These are phyloP conservation scores for Acanthaster planci DNA, from an alignment of 35 echinoderm and acorn worm genomes.

Conservation along the genomic window DNA sequence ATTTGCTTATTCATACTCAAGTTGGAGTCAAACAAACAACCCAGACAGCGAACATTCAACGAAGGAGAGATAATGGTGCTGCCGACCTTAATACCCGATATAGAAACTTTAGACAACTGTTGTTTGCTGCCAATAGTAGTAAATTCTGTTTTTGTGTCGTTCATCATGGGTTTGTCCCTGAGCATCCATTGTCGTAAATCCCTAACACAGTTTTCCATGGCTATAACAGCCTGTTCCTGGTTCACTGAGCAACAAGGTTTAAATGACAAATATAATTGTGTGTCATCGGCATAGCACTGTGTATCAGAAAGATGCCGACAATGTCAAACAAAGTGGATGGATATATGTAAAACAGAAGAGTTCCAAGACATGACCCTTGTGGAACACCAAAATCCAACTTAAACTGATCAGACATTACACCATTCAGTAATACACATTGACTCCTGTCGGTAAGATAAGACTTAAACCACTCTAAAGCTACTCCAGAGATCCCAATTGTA, in stretches of 20 bases:
- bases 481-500: conserved; percentile 33
- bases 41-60: background rate
- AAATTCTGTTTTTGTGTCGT: background rate
- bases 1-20: background rate
- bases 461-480: conserved; percentile 39
- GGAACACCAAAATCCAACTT: background rate
- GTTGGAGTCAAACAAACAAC: conserved; percentile 2
- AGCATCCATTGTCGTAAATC: conserved; percentile 24
- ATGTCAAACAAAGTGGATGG: background rate
- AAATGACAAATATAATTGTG: conserved; percentile 27
- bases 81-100: background rate
- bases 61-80: background rate
- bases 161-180: conserved; percentile 1
- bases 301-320: background rate
- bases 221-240: background rate
- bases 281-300: conserved; percentile 25
- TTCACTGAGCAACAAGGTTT: background rate
- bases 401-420: background rate
- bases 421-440: background rate
- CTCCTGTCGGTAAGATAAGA: conserved; percentile 31
- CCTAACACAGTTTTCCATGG: background rate
- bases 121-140: background rate
- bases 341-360: background rate
- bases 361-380: conserved; percentile 8
- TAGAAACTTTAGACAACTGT: background rate